These are phyloP conservation scores for Gadus chalcogrammus DNA, from an alignment of 2,113 vertebrate species.

Conservation along the genomic window DNA sequence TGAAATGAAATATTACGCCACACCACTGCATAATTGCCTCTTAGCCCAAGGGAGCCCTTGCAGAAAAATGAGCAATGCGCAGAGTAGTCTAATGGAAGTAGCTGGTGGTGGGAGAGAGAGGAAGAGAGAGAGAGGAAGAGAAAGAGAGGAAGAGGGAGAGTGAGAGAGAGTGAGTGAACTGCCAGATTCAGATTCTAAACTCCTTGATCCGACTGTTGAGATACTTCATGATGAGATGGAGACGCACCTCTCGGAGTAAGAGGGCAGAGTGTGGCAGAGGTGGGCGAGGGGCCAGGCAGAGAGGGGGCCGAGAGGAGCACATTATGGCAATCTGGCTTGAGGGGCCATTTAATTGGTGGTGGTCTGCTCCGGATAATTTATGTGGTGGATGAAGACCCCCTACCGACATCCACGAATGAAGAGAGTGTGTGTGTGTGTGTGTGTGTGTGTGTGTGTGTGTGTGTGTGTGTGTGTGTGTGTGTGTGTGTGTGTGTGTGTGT, in stretches of 20 bases:
- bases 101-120: constrained; percentile 20
- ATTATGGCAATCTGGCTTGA: constrained; percentile 16
- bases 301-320: neutral
- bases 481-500: neutral
- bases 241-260: constrained; percentile 25
- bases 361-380: constrained; percentile 37
- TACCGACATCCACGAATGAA: constrained; percentile 2
- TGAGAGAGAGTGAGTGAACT: constrained; percentile 29
- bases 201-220: constrained; percentile 62
- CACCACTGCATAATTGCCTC: constrained; percentile 76
- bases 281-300: constrained; percentile 5
- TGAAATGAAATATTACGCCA: constrained; percentile 77
- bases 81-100: constrained; percentile 70
- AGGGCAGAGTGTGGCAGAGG: constrained; percentile 39
- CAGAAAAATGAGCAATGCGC: constrained; percentile 72
- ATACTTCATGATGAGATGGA: constrained; percentile 48
- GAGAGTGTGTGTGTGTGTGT: too few species aligned
- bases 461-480: neutral
- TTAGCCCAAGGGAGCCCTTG: constrained; percentile 75
- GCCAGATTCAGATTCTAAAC: constrained; percentile 51
- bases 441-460: constrained; percentile 2
- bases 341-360: constrained; percentile 43
- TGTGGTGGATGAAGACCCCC: constrained; percentile 28
- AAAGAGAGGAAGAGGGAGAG: too few species aligned
- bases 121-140: constrained; percentile 18